Evolutionary conservation across 2,888 invertebrate genomes (phyloP), one percentile per base, ranked within the genome.

Genomic region (Tillus elongatus): DNA sequence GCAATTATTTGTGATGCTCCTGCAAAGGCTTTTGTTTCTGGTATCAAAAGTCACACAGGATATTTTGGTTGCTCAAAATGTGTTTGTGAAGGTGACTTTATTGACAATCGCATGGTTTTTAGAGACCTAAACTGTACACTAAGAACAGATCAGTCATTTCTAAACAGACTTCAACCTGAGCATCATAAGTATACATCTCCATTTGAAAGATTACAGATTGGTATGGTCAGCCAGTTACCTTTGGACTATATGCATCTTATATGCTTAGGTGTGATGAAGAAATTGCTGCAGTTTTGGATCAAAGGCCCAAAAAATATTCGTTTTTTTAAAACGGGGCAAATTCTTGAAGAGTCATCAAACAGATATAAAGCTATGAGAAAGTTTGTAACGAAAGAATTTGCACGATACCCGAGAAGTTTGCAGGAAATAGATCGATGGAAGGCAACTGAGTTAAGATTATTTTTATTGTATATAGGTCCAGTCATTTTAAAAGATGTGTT

Each of bases 1-100:
- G 45, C 44, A 12, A 30, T 49, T 9, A 39, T 44, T 15, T 51
- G 50, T 42, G 52, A 51, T 45, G 36, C 44, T 13, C 51, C 48
- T 26, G 52, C 50, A 6, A 34, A 45, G 11, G 26, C 46, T 4
- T 52, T 41, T 36, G 41, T 52, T 2, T 34, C 40, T 13, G 37
- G 41, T 12, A 45, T 36, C 2, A 50, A 45, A 31, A 33, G 39
- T 30, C 51, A 54, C 33, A 40, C 30, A 12, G 51, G 45, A 4
- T 48, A 42, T 36, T 43, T 26, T 33, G 41, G 43, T 13, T 51
- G 49, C 29, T 36, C 37, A 8, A 52, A 48, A 40, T 52, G 50
- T 33, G 44, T 11, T 27, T 33, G 43, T 24, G 41, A 47, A 30
- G 52, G 47, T 4, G 38, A 37, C 9, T 46, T 37, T 34, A 19